Conservation (phyloP, 2,888 invertebrate genomes). For the Argyresthia albistria region DNA sequence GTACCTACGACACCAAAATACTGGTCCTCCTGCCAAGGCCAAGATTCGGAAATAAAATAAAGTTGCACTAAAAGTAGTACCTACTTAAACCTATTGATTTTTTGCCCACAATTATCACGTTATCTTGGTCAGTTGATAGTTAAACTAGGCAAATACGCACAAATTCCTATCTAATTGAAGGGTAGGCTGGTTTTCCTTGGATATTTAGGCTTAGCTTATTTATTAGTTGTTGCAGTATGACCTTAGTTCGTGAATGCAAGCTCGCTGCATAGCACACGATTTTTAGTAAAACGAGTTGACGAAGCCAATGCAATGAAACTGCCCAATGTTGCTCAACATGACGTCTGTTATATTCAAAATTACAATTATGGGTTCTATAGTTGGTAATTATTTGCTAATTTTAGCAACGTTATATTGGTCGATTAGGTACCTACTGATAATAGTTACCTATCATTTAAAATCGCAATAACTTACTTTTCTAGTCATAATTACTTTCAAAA, state of each 20-base stretch:
- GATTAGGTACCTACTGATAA: too few relatives aligned
- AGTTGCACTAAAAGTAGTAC: too few relatives aligned
- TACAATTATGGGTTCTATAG: neutral
- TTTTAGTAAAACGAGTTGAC: neutral
- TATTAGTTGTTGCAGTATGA: slow-evolving; percentile 1
- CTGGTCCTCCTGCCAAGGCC: slow-evolving; percentile 32
- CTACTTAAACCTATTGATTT: too few relatives aligned
- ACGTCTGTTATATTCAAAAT: neutral
- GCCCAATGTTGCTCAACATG: slow-evolving; percentile 12
- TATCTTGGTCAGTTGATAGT: too few relatives aligned
- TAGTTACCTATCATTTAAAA: too few relatives aligned
- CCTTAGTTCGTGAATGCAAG: neutral
- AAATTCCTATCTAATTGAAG: slow-evolving; percentile 15
- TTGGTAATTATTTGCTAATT: neutral
- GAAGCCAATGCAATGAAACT: neutral
- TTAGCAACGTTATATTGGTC: neutral
- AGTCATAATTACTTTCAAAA: too few relatives aligned
- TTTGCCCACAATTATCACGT: too few relatives aligned
- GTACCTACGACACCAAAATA: too few relatives aligned
- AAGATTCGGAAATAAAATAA: neutral
- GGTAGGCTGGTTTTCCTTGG: slow-evolving; percentile 25
- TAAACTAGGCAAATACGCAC: neutral
- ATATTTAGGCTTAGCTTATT: slow-evolving; percentile 19
- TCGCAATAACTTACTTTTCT: too few relatives aligned
- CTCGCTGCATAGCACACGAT: neutral